Evolutionary conservation across 2,113 vertebrate genomes (phyloP).

Genomic region (Pachycephala philippinensis): DNA sequence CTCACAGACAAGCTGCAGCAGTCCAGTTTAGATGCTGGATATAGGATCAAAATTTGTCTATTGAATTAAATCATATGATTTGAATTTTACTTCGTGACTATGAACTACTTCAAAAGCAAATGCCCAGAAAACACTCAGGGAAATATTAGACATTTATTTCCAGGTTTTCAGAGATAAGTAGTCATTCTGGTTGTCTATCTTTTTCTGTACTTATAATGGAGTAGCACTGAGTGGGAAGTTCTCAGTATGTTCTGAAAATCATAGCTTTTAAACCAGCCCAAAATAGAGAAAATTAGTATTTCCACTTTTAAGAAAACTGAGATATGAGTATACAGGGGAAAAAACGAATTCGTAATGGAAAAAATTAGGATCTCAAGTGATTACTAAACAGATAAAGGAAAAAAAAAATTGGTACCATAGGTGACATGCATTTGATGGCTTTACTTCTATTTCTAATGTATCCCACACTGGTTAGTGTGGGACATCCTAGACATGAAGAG

Average conservation of each 20-base stretch:
- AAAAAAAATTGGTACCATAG: accelerated
- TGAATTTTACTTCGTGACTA: neutral
- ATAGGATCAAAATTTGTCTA: neutral
- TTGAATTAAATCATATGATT: neutral
- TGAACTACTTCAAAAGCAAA: neutral
- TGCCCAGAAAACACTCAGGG: neutral
- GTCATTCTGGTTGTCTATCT: neutral
- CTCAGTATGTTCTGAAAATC: neutral
- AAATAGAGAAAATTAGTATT: neutral
- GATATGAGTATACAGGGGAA: neutral
- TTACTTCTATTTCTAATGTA: neutral
- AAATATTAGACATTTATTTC: neutral
- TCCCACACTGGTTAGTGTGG: neutral
- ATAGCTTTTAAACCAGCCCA: neutral
- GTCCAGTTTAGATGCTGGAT: neutral
- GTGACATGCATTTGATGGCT: neutral
- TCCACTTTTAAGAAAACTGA: neutral
- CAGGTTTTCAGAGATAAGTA: neutral
- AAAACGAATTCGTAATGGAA: neutral
- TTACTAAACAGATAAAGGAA: neutral
- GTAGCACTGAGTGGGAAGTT: neutral
- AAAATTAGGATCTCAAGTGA: neutral
- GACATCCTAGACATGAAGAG: neutral
- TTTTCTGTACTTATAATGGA: neutral
- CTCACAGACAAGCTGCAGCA: neutral